Evolutionary conservation across 2,113 vertebrate species (phyloP), one percentile per base, ranked within the genome.

Genomic region (Coracopsis vasa): DNA sequence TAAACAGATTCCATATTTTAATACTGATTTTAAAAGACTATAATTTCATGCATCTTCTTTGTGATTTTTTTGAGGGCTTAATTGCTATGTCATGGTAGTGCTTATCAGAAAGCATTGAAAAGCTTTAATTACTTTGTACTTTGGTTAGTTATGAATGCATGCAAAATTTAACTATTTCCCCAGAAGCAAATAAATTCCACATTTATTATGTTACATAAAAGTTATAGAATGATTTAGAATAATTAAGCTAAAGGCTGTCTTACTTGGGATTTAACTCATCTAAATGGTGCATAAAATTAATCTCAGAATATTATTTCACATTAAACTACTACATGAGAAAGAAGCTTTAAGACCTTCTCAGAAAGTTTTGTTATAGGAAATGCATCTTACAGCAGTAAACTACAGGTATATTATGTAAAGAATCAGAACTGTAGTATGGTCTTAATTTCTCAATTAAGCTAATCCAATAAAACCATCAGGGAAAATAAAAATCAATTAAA

Each of bases 111-210:
- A 82, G 90, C 94, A 95, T 13, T 97, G 98, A 96, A 98, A 97
- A 98, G 94, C 96, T 96, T 97, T 98, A 98, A 98, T 98, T 98
- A 97, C 94, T 98, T 97, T 96, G 86, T 97, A 97, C 96, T 95
- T 97, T 51, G 56, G 54, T 97, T 97, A 92, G 94, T 96, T 97
- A 96, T 86, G 94, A 97, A 97, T 95, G 93, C 92, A 96, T 97
- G 86, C 70, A 96, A 97, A 98, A 97, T 97, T 96, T 96, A 97
- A 97, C 94, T 97, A 90, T 97, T 97, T 96, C 88, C 93, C 95
- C 89, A 95, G 97, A 97, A 98, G 96, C 95, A 97, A 97, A 97
- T 97, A 95, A 97, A 98, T 92, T 97, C 86, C 81, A 95, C 83
- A 96, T 97, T 98, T 98, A 97, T 97, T 97, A 95, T 88, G 79